Conservation (phyloP, 2,888 invertebrate species). For the Andrena minutula region DNA sequence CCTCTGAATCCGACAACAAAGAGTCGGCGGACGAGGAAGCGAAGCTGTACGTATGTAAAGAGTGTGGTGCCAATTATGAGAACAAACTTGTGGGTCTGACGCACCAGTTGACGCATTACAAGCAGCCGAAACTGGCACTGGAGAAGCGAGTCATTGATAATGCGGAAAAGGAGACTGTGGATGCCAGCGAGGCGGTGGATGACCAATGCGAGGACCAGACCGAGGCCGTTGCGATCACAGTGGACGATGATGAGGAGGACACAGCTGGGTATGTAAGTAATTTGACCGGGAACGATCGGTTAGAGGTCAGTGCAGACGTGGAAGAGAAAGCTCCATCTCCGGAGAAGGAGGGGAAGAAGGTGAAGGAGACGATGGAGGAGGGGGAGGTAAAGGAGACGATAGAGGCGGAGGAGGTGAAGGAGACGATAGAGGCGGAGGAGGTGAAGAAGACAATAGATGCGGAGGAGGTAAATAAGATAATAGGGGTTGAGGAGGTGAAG, state of each 20-base stretch:
- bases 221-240: constrained; percentile 26
- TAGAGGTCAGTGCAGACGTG: background rate
- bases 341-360: constrained; percentile 28
- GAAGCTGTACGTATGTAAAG: constrained; percentile 47
- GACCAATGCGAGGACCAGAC: constrained; percentile 27
- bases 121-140: constrained; percentile 75
- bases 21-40: background rate
- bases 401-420: background rate
- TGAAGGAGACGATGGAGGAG: background rate
- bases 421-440: background rate
- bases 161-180: background rate
- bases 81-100: constrained; percentile 73
- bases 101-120: constrained; percentile 79
- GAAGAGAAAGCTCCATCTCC: background rate
- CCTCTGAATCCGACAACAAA: background rate
- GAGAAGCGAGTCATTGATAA: constrained; percentile 61
- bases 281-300: background rate
- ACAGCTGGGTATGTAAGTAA: background rate
- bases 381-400: background rate
- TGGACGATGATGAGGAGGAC: constrained; percentile 62
- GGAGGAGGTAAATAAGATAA: background rate
- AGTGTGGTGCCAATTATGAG: constrained; percentile 74
- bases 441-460: background rate
- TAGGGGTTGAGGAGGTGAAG: background rate
- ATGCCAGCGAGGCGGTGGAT: background rate